Evolutionary conservation across 2,797 vertebrate genomes (phyloP).

Genomic region (Neosalanx taihuensis): DNA sequence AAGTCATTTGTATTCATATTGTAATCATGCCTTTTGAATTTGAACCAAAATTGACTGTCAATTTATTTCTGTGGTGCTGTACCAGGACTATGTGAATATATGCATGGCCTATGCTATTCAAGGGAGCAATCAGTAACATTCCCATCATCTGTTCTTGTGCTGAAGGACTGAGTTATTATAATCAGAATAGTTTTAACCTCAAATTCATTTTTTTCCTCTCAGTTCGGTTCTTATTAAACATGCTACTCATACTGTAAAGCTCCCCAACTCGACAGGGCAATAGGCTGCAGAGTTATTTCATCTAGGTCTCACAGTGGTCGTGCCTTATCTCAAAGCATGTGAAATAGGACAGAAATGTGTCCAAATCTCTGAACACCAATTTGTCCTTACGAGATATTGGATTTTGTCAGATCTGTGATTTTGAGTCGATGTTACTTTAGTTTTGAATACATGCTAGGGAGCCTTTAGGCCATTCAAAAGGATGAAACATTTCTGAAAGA

Average conservation of each 20-base stretch:
- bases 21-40: slow-evolving; percentile 39
- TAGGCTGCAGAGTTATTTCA: neutral
- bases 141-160: slow-evolving; percentile 56
- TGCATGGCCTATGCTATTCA: slow-evolving; percentile 30
- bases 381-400: neutral
- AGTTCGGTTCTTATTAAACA: slow-evolving; percentile 28
- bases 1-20: slow-evolving; percentile 50
- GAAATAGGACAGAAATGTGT: neutral
- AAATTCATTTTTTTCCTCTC: slow-evolving; percentile 13
- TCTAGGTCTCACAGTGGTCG: neutral
- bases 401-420: neutral
- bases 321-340: neutral
- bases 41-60: slow-evolving; percentile 21
- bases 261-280: slow-evolving; percentile 3
- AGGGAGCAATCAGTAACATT: slow-evolving; percentile 56
- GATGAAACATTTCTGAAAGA: slow-evolving; percentile 27
- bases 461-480: slow-evolving; percentile 29
- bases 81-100: slow-evolving; percentile 47
- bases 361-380: neutral
- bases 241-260: slow-evolving; percentile 28
- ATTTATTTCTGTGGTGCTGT: slow-evolving; percentile 30
- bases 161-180: slow-evolving; percentile 56
- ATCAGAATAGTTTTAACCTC: slow-evolving; percentile 48
- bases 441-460: slow-evolving; percentile 19
- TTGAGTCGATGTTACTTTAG: slow-evolving; percentile 3